Percentiles rank a stretch among this genome's conserved stretches.
phyloP scores from a whole-genome alignment of 2,113 vertebrate species.

The Mus spicilegus region DNA sequence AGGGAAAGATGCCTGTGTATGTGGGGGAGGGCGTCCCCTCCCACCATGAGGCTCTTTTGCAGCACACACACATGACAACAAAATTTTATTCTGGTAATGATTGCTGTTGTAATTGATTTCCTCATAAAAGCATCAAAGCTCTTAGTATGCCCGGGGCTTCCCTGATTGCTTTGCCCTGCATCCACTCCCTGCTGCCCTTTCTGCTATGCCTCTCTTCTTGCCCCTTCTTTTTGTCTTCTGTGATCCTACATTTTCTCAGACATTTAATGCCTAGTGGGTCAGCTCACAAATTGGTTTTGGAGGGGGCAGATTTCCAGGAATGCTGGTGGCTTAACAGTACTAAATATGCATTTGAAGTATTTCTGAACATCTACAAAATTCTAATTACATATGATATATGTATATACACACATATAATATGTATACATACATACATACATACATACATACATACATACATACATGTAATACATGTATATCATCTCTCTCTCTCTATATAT shows the following conservation, averaged over 20 bases:
- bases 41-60: not conserved
- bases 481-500: not conserved
- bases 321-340: not conserved
- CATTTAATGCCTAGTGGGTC: not conserved
- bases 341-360: not conserved
- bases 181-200: not conserved
- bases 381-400: not conserved
- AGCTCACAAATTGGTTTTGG: not conserved
- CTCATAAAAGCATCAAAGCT: not conserved
- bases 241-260: not conserved
- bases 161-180: not conserved
- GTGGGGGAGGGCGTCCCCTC: not conserved
- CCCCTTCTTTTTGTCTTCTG: not conserved
- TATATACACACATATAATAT: too few species aligned
- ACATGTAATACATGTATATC: too few species aligned
- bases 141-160: not conserved
- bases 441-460: too few species aligned
- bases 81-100: not conserved
- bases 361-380: not conserved
- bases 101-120: not conserved
- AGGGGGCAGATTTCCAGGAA: not conserved
- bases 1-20: conserved; percentile 2
- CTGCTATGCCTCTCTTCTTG: not conserved
- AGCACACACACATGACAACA: not conserved
- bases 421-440: too few species aligned